Evolutionary conservation across 92 coral and sea anemone species (phyloP).

Genomic region (Pocillopora meandrina): DNA sequence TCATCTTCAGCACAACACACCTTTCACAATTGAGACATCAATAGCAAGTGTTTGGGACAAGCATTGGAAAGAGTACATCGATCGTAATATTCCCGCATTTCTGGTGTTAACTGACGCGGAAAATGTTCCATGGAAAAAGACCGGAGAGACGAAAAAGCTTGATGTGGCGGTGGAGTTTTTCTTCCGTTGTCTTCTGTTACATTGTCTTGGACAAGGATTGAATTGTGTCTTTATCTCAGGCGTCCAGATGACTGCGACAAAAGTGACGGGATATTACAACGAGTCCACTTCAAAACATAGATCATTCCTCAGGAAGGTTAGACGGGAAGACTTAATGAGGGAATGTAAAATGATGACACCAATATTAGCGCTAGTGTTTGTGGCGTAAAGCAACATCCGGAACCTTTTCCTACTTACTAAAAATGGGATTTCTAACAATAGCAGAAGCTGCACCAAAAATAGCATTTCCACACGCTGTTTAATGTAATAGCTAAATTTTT

Average conservation of each 20-base stretch:
- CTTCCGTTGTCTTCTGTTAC: conserved; percentile 39
- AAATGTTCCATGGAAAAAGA: conserved; percentile 4
- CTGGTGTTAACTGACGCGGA: conserved; percentile 65
- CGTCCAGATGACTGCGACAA: conserved; percentile 45
- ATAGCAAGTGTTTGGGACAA: conserved; percentile 34
- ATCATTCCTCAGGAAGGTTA: conserved; percentile 5
- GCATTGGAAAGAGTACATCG: conserved; percentile 26
- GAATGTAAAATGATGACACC: no score
- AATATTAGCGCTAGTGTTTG: no score
- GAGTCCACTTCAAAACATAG: conserved; percentile 21
- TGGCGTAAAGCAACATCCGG: no score
- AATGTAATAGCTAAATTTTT: no score
- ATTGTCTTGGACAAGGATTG: conserved; percentile 43
- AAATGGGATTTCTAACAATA: no score
- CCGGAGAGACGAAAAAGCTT: neutral
- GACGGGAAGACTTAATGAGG: no score
- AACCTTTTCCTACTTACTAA: no score
- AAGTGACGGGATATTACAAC: conserved; percentile 32
- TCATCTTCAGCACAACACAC: conserved; percentile 50
- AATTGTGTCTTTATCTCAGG: conserved; percentile 60
- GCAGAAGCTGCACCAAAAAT: no score
- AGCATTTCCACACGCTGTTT: no score
- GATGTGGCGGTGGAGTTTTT: neutral
- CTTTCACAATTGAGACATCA: conserved; percentile 33
- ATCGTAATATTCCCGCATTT: conserved; percentile 51